Base-by-base conservation (phyloP, 1,140 invertebrate species). In the Drosophila willistoni region DNA sequence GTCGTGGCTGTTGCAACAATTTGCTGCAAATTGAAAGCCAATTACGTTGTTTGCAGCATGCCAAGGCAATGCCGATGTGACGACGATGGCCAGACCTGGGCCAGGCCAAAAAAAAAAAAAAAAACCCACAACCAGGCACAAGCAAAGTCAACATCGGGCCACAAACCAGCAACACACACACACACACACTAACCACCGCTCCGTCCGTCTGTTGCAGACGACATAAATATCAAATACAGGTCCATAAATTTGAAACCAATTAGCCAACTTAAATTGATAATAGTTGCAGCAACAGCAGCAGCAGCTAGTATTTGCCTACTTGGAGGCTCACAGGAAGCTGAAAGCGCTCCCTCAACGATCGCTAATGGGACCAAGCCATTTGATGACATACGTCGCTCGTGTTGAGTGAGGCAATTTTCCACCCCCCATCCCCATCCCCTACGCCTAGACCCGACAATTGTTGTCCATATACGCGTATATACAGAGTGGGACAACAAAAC, bases 231-330 rank as follows among this genome's bases (percentile, higher is more conserved):
- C 87, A 90, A 90, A 90, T 87, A 90, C 87, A 90, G 87, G 87
- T 90, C 87, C 87, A 90, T 90, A 90, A 90, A 90, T 90, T 90
- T 87, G 87, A 90, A 90, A 90, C 87, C 87, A 90, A 90, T 90
- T 90, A 90, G 87, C 87, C 87, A 90, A 90, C 87, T 90, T 90
- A 90, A 90, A 90, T 90, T 90, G 87, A 90, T 90, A 90, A 90
- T 90, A 90, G 77, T 84, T 77, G 77, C 67, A 67, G 71, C 55
- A 64, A 54, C 56, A 73, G 64, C 36, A 70, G 54, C 64, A 56
- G 72, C 47, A 77, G 68, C 62, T 87, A 79, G 79, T 71, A 86
- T 86, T 86, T 86, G 83, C 83, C 76, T 86, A 86, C 83, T 54
- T 63, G 59, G 41, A 29, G 42, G 47, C 61, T 22, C 36, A 54